Conservation (phyloP, 2,888 invertebrate species). For the Pyrrhia umbra region DNA sequence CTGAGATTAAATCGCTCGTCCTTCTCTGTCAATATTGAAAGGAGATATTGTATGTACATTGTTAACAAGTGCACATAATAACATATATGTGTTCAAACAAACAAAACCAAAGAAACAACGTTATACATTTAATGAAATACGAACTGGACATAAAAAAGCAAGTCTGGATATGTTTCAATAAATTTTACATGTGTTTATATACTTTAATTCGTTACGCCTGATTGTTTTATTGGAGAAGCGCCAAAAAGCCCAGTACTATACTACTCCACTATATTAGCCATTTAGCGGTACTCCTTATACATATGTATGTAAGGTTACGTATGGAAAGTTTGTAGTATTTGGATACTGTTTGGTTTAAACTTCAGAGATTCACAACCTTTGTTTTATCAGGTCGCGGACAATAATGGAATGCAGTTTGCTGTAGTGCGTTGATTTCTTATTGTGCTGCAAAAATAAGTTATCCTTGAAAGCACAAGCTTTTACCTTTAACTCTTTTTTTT, state of each 20-base stretch:
- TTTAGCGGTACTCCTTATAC: slow-evolving; percentile 48
- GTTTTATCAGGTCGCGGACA: not conserved
- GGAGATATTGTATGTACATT: slow-evolving; percentile 35
- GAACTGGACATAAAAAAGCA: slow-evolving; percentile 76
- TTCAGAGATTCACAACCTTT: slow-evolving; percentile 36
- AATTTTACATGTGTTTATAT: slow-evolving; percentile 79
- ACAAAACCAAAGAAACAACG: slow-evolving; percentile 67
- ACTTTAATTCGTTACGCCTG: slow-evolving; percentile 77
- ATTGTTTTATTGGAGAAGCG: slow-evolving; percentile 84
- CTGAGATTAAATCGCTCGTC: slow-evolving; percentile 42
- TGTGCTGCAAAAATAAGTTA: slow-evolving; percentile 6
- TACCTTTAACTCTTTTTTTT: slow-evolving; percentile 1
- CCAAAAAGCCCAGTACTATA: slow-evolving; percentile 78
- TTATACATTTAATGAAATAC: slow-evolving; percentile 74
- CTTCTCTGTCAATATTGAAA: slow-evolving; percentile 43
- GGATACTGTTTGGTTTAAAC: slow-evolving; percentile 41
- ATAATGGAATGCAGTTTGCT: not conserved
- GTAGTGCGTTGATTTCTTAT: not conserved
- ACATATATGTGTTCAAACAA: slow-evolving; percentile 66
- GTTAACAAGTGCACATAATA: slow-evolving; percentile 46
- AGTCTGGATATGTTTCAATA: slow-evolving; percentile 77
- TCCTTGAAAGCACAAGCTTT: slow-evolving; percentile 9
- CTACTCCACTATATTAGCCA: slow-evolving; percentile 59
- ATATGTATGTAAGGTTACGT: slow-evolving; percentile 49
- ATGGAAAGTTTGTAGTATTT: slow-evolving; percentile 57